These are phyloP conservation scores for Cettia cetti DNA, from an alignment of 2,113 vertebrate species.

Conservation along the genomic window DNA sequence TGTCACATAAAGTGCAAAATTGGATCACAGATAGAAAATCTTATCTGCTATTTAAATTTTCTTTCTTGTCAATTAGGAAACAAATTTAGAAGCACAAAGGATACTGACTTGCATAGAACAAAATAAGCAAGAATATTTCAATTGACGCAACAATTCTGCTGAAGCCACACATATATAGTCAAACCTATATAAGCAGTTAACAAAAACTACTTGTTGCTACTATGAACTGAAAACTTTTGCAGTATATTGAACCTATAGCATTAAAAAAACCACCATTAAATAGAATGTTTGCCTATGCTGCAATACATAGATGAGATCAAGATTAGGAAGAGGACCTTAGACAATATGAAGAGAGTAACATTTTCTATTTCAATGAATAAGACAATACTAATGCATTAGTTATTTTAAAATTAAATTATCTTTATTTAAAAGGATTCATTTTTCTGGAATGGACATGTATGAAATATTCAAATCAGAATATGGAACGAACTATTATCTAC, in stretches of 20 bases:
- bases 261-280: not conserved
- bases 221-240: not conserved
- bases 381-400: not conserved
- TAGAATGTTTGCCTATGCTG: not conserved
- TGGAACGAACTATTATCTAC: not conserved
- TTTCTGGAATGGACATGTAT: not conserved
- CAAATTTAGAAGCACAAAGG: not conserved
- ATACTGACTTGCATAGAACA: not conserved
- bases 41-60: too few relatives aligned
- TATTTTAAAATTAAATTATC: not conserved
- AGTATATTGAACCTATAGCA: not conserved
- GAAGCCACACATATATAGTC: not conserved
- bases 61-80: not conserved
- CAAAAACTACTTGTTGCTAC: not conserved
- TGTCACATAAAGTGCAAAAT: not conserved
- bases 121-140: not conserved
- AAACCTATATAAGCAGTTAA: not conserved
- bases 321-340: not conserved
- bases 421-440: not conserved
- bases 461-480: constrained; percentile 1
- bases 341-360: not conserved
- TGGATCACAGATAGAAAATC: not conserved
- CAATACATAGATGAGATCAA: not conserved
- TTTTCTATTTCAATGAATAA: constrained; percentile 15
- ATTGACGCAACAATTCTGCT: not conserved